Evolutionary conservation across 2,113 vertebrate genomes (phyloP).

Genomic region (Antennarius striatus): DNA sequence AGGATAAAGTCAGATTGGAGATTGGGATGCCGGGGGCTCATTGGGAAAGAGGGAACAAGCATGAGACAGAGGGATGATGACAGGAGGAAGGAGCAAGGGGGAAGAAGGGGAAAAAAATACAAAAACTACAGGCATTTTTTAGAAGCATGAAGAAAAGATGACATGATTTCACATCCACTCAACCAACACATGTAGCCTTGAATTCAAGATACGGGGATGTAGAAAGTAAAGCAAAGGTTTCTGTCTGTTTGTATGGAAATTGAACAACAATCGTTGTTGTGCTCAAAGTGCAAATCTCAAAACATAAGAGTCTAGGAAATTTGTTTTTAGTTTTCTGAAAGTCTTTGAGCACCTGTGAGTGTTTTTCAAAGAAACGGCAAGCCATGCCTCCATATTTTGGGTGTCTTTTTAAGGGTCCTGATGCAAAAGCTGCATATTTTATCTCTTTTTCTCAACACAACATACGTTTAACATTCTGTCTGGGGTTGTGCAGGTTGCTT

Average conservation of each 20-base stretch:
- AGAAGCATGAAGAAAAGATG: slow-evolving; percentile 9
- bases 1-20: slow-evolving; percentile 72
- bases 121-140: slow-evolving; percentile 35
- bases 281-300: too few relatives aligned
- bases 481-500: slow-evolving; percentile 21
- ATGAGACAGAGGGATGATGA: slow-evolving; percentile 53
- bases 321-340: not conserved
- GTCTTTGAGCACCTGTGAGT: not conserved
- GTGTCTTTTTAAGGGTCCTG: not conserved
- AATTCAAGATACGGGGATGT: slow-evolving; percentile 16
- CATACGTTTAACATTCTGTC: slow-evolving; percentile 20
- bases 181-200: slow-evolving; percentile 2
- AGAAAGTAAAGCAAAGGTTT: slow-evolving; percentile 6
- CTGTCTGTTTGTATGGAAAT: too few relatives aligned
- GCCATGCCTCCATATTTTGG: not conserved
- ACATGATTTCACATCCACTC: not conserved
- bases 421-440: not conserved
- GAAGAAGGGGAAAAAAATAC: slow-evolving; percentile 6
- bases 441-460: slow-evolving; percentile 3
- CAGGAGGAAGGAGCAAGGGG: slow-evolving; percentile 21
- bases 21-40: slow-evolving; percentile 67
- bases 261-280: too few relatives aligned
- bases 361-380: not conserved
- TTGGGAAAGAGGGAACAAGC: slow-evolving; percentile 44
- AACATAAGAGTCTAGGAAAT: too few relatives aligned